Base-by-base conservation (phyloP, 2,888 invertebrate genomes). In the Spisula subtruncata region DNA sequence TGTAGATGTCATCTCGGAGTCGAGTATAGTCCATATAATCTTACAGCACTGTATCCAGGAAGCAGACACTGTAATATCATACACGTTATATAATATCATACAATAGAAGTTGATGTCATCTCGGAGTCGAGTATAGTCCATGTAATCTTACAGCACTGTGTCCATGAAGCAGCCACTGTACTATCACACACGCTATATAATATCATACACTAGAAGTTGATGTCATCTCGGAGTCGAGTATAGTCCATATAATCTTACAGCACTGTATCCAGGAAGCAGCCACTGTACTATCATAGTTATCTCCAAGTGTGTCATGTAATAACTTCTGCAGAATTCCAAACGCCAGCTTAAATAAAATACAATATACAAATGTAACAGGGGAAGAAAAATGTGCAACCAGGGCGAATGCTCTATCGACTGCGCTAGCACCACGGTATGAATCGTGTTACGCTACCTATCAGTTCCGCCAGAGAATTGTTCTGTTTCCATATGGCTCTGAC, bases 161-260 rank as follows among this genome's bases (percentile, higher is more conserved):
- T n/a, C 20, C 6, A n/a, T 60, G 60, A n/a, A n/a, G n/a, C n/a
- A n/a, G 71, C 29, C 14, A 32, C n/a, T n/a, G n/a, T n/a, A n/a
- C n/a, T n/a, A n/a, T n/a, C n/a, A n/a, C n/a, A n/a, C n/a, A n/a
- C n/a, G n/a, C n/a, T n/a, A n/a, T n/a, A n/a, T n/a, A n/a, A 60
- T 32, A 32, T 71, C 71, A 71, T 29, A 32, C 75, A 18, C 75
- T 75, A 0, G 75, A 75, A 32, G 32, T 75, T 35, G 75, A 75
- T 35, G 16, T 35, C 35, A 75, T 75, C 18, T 75, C 75, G 1
- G 75, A 32, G 29, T 75, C 75, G 32, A 75, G 32, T 75, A 75
- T 75, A 35, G 5, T 75, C 29, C 75, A 32, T 10, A 75, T 75
- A 75, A 75, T 75, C 10, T 75, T 29, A 75, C 75, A 75, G 32